Base-by-base conservation (phyloP, 2,113 vertebrate species). In the Thinocorus orbignyianus region DNA sequence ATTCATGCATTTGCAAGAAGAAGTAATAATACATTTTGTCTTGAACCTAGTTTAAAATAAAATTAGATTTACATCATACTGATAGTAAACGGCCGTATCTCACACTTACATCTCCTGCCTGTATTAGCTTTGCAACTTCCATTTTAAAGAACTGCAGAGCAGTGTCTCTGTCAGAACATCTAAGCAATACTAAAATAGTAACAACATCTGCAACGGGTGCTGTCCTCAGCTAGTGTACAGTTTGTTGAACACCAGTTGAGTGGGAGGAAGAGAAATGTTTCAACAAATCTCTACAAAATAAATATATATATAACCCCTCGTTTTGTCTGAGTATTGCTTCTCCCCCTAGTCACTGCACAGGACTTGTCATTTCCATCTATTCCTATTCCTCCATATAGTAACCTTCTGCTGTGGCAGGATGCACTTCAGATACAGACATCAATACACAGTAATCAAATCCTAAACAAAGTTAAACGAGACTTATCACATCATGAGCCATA, bases 201-300 rank as follows among this genome's bases (percentile, higher is more conserved):
- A 93, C 93, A 96, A 97, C 95, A 94, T 93, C 93, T 95, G 92
- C 83, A 96, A 44, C 0, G n/a, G 4, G 44, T 84, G 31, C 86
- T 86, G 86, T 96, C 86, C 86, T 81, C 51, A 94, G 76, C 92
- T 92, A 55, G 65, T 0, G n/a, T 86, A 87, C 64, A 79, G 93
- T 96, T 92, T 88, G 81, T 30, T 84, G 88, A 95, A 93, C 93
- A 93, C 42, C 72, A 96, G 88, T 79, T 96, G 92, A 81, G 93
- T 94, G 77, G 95, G 93, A 95, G 77, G 76, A 96, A 79, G 57
- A 91, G 55, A 92, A 90, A 86, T 74, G 52, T 95, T 93, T 90
- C 68, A 95, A 94, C 73, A 89, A 68, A 84, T 87, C 52, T 74
- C 69, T 79, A 76, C 69, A 64, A 95, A 95, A 90, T 55, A 96